phyloP scores from a whole-genome alignment of 2,113 vertebrate species.

The Leptosomus discolor region DNA sequence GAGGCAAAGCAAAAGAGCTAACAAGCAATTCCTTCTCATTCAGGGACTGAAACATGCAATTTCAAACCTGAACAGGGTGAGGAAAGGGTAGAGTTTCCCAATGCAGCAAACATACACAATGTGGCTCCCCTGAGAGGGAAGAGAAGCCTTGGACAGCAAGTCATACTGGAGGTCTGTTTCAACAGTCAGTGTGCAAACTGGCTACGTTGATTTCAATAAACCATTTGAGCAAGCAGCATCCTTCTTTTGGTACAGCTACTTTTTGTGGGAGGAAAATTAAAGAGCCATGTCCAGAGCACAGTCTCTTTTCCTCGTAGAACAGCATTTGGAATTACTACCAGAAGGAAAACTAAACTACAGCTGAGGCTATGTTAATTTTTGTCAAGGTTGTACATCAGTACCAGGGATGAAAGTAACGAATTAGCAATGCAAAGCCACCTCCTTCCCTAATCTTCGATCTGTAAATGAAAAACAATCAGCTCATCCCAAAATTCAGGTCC shows the following conservation, averaged over 20 bases:
- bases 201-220: background rate
- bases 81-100: background rate
- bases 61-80: background rate
- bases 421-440: background rate
- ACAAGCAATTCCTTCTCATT: background rate
- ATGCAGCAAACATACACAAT: fast-evolving
- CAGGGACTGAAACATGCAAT: background rate
- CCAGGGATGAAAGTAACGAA: background rate
- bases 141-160: background rate
- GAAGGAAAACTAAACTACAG: background rate
- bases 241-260: background rate
- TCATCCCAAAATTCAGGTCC: background rate
- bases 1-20: background rate
- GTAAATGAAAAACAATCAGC: background rate
- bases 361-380: background rate
- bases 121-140: background rate
- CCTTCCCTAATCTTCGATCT: background rate
- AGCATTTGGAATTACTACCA: background rate
- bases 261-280: background rate
- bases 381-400: background rate
- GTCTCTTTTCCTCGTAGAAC: background rate
- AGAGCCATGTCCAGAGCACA: background rate
- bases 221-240: background rate
- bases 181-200: background rate
- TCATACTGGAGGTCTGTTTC: background rate